Conservation (phyloP, 2,113 vertebrate genomes). For the Hassar affinis region DNA sequence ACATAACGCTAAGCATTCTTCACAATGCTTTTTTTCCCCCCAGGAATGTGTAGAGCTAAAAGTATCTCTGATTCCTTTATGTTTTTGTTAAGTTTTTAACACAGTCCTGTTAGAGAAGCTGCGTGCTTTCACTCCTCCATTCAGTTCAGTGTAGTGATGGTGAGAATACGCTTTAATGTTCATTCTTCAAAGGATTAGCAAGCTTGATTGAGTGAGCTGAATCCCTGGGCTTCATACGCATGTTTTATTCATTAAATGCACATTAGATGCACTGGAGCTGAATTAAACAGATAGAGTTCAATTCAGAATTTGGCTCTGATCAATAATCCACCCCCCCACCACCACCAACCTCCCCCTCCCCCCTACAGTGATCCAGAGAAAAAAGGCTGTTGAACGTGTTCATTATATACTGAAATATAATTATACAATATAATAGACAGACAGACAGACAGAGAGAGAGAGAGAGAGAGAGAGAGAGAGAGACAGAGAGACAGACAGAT, state of each 20-base stretch:
- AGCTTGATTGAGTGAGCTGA: conserved; percentile 28
- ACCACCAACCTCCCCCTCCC: too few species aligned
- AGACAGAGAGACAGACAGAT: too few species aligned
- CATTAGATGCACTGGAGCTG: background rate
- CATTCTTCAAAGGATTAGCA: conserved; percentile 49
- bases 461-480: too few species aligned
- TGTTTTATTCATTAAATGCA: conserved; percentile 47
- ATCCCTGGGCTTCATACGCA: background rate
- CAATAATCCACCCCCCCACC: too few species aligned
- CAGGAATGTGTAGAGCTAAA: conserved; percentile 1
- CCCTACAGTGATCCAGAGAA: too few species aligned
- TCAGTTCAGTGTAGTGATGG: conserved; percentile 5
- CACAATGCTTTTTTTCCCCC: background rate
- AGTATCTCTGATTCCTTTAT: background rate
- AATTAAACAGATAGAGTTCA: background rate
- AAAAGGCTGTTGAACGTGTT: too few species aligned
- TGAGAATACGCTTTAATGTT: conserved; percentile 46
- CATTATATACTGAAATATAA: too few species aligned
- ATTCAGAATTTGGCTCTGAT: background rate
- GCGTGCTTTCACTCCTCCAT: conserved; percentile 23
- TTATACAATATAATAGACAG: too few species aligned
- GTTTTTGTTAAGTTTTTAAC: conserved; percentile 15
- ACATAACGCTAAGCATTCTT: conserved; percentile 19
- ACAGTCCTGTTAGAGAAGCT: conserved; percentile 4
- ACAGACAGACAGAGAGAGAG: too few species aligned